These are phyloP conservation scores for Leuctra nigra DNA, from an alignment of 2,888 invertebrate species.

Conservation along the genomic window DNA sequence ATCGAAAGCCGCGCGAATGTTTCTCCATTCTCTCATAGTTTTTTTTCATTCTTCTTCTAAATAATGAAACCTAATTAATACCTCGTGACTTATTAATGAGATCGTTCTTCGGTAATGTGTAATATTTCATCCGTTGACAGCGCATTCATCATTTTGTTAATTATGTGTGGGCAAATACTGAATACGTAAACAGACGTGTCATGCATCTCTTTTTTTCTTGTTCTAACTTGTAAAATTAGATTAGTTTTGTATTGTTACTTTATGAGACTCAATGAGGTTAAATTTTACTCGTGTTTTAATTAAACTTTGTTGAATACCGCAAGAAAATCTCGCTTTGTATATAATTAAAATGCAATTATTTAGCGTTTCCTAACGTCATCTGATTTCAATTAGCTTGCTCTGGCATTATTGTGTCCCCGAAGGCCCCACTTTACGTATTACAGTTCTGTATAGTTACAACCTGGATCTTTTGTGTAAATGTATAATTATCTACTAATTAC, in stretches of 20 bases:
- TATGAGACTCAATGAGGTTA: neutral
- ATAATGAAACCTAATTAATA: slow-evolving; percentile 11
- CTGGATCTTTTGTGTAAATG: neutral
- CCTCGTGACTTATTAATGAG: slow-evolving; percentile 6
- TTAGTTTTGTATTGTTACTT: neutral
- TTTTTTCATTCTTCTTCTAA: neutral
- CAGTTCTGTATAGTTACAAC: too few species aligned
- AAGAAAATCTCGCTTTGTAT: neutral
- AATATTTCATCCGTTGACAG: slow-evolving; percentile 19
- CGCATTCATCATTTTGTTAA: slow-evolving; percentile 20
- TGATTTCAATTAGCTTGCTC: neutral
- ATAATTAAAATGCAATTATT: slow-evolving; percentile 1
- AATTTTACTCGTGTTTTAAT: too few species aligned
- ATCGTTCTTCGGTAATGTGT: neutral
- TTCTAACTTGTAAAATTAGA: neutral
- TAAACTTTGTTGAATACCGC: neutral
- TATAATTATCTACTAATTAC: neutral
- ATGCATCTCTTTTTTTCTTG: neutral
- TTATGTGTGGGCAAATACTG: slow-evolving; percentile 8
- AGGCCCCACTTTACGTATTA: neutral
- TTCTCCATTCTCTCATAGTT: neutral
- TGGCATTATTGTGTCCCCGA: slow-evolving; percentile 6
- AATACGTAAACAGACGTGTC: slow-evolving; percentile 6
- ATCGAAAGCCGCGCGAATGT: neutral
- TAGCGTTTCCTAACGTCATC: neutral